Evolutionary conservation across 1,140 invertebrate genomes (phyloP), one percentile per base, ranked within the genome.

Genomic region (Aphis gossypii): DNA sequence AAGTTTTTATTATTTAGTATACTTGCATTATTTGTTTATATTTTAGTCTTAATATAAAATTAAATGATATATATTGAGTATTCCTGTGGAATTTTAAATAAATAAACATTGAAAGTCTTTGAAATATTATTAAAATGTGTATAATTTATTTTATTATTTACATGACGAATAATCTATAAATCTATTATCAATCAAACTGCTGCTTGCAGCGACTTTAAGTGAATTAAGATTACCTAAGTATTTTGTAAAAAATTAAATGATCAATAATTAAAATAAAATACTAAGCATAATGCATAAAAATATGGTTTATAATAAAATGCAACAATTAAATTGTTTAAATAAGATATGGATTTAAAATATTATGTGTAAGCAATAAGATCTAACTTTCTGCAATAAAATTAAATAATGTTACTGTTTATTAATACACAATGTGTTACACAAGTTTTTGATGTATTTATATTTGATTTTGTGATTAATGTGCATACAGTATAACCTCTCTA

Each of bases 41-140:
- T 35, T 35, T 51, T 76, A n/a, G 30, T 14, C 14, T 76, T 4
- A n/a, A n/a, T 76, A 76, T 5, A 21, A 76, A 76, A 18, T 76
- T 18, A 76, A 76, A 18, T 1, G n/a, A 76, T 83, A 83, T 4
- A 38, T 84, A 44, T 84, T 84, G 44, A 84, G 83, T 84, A 44
- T 44, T 44, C 23, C 23, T 11, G 9, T 84, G 21, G 38, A 30
- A 25, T 84, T 41, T 9, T 41, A 25, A 23, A 41, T 41, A 84
- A 44, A 84, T 84, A 84, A 84, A 84, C 35, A 84, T 6, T 11
- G 38, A 38, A 11, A 44, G 11, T n/a, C 60, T 35, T 76, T 76
- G 60, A 76, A 76, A 76, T 76, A 76, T 76, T 76, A 44, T 41
- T 84, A 84, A 84, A 84, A 25, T 21, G 44, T 84, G 83, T 84